Base-by-base conservation (phyloP, 2,888 invertebrate genomes). In the Andrena praecox region DNA sequence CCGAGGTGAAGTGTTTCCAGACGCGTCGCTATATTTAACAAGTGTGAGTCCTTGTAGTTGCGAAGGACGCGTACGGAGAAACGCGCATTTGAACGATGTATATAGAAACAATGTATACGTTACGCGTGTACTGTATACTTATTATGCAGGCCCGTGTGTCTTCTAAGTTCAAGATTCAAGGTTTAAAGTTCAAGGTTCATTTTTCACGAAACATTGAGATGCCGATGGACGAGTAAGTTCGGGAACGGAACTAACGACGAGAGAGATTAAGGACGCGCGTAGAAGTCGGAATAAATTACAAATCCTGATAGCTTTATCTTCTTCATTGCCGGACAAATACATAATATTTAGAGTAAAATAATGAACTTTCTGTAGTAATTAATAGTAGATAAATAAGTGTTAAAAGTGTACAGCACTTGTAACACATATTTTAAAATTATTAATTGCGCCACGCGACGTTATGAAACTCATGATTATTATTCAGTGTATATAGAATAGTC, bases 181-280 rank as follows among this genome's bases (percentile, higher is more conserved):
- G 12, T 60, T 68, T 64, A 54, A 78, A 33, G n/a, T 77, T 59
- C 33, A 27, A 77, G 59, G 48, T 64, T 63, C 52, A 52, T 42
- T 48, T 48, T 54, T 59, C 24, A 8, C 24, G 20, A 70, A 64
- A 48, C 52, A 54, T 59, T 52, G 42, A 62, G 6, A 24, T 3
- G 7, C 4, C 42, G 27, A 78, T 75, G 80, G 63, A 59, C 68
- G 8, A 12, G 4, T 42, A 42, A 75, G 16, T 63, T 24, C 31
- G 59, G 33, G 24, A 62, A 33, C n/a, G 54, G 10, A n/a, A 54
- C 63, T 74, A 50, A 74, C 16, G 2, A 63, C 27, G 8, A 33
- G n/a, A 33, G 27, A 16, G 24, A n/a, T 16, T 16, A 33, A 12
- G 5, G 16, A 35, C 42, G 10, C 12, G 10, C 5, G 29, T 68